Base-by-base conservation (phyloP, 1,140 invertebrate species). In the Cardiocondyla obscurior region DNA sequence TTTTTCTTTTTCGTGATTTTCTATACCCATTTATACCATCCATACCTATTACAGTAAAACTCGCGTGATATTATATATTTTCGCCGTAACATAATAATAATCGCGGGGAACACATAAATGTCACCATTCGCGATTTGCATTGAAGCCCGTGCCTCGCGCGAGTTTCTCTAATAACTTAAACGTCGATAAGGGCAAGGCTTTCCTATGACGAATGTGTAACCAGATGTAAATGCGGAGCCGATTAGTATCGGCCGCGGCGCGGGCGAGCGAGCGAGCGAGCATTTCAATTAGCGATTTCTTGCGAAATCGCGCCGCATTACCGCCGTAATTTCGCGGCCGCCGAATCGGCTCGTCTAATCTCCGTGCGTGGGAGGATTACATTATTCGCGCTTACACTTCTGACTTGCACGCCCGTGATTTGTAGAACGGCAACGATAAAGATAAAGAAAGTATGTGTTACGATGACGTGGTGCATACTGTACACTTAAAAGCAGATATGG, bases 271-370 rank as follows among this genome's bases (percentile, higher is more conserved):
- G 44, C 64, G 30, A 49, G 55, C 73, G 42, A 49, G 57, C 12
- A 25, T 79, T 79, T 79, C 74, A 79, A 79, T 79, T 79, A 79
- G 62, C 33, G 44, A 79, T 79, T 79, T 79, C 74, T 67, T 51
- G 30, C 33, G 64, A 79, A 69, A 79, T 79, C 62, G 74, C 62
- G 46, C 12, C 62, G 62, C 62, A 79, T 67, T 79, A 79, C 46
- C 16, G 22, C 33, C 46, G 8, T 39, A 60, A 67, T 79, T 79
- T 79, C 33, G 62, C 62, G 46, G 12, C 62, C 74, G 16, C 14
- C 60, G 16, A 79, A 69, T 46, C 44, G 44, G 36, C 49, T 55
- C 25, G 46, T n/a, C 46, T 67, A 67, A 77, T 77, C 46, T 65
- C 58, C 28, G 36, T 67, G 33, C 16, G 60, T 51, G 60, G 60